Evolutionary conservation across 2,797 vertebrate species (phyloP).

Genomic region (Allochrocebus solatus): DNA sequence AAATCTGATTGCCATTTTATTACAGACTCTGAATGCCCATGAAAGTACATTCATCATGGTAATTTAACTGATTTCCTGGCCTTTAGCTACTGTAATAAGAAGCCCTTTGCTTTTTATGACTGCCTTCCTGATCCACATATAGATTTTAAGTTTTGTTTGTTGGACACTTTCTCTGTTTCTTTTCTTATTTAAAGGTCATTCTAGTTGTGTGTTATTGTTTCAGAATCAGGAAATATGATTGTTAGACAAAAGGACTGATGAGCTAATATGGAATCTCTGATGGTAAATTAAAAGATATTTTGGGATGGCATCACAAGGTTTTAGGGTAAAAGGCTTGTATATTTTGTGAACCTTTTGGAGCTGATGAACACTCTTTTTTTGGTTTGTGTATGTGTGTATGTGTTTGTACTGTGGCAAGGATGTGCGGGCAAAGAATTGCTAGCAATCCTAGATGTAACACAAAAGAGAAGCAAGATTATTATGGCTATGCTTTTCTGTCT

Average conservation of each 20-base stretch:
- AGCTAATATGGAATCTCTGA: neutral
- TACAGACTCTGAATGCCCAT: neutral
- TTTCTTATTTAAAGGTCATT: neutral
- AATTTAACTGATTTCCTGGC: slow-evolving; percentile 20
- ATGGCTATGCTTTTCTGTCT: neutral
- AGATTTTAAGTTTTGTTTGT: slow-evolving; percentile 21
- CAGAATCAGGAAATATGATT: neutral
- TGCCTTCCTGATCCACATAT: neutral
- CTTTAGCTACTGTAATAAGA: slow-evolving; percentile 3
- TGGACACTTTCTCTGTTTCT: neutral
- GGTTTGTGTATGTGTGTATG: neutral
- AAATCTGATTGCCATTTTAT: slow-evolving; percentile 22
- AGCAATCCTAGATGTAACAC: neutral
- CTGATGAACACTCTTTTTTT: neutral
- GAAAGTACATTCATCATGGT: neutral
- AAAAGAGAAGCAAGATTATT: neutral
- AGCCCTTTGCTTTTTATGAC: slow-evolving; percentile 25
- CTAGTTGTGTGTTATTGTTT: neutral
- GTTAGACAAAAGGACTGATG: neutral
- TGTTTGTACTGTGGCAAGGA: neutral
- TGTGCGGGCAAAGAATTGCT: neutral
- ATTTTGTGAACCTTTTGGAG: neutral
- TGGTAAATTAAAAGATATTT: neutral
- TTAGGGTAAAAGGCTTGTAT: neutral
- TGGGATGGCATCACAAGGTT: neutral